Conservation (phyloP, 2,888 invertebrate species). For the Drosophila neotestacea region DNA sequence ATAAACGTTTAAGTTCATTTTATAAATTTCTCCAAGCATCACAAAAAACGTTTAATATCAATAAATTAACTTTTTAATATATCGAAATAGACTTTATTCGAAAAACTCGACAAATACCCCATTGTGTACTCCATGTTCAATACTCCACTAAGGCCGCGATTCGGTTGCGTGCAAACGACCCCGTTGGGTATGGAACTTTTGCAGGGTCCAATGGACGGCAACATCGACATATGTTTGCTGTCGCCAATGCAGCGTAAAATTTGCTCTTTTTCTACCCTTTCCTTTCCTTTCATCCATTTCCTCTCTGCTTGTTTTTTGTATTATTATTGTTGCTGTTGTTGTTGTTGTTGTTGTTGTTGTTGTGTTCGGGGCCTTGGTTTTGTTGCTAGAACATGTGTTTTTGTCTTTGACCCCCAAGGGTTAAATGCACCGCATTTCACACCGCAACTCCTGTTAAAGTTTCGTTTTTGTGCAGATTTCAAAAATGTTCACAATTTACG, state of each 20-base stretch:
- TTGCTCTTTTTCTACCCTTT: constrained; percentile 41
- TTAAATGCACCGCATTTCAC: constrained; percentile 21
- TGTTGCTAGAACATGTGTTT: constrained; percentile 51
- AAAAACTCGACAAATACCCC: too few species aligned
- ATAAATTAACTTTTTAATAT: too few species aligned
- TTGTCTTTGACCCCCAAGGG: constrained; percentile 33
- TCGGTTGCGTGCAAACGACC: constrained; percentile 61
- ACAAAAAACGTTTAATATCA: too few species aligned
- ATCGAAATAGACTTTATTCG: too few species aligned
- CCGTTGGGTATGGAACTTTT: constrained; percentile 63
- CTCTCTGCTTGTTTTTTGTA: background rate
- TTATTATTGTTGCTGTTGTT: background rate
- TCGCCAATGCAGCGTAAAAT: constrained; percentile 76
- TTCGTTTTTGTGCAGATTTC: constrained; percentile 40
- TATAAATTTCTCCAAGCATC: too few species aligned
- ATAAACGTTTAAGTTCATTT: too few species aligned
- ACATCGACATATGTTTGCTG: constrained; percentile 66
- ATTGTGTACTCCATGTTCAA: too few species aligned
- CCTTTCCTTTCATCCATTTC: too few species aligned
- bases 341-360: constrained; percentile 12
- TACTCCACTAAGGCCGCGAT: constrained; percentile 1
- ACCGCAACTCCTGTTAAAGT: constrained; percentile 17
- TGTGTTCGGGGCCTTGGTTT: constrained; percentile 28
- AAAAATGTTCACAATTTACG: constrained; percentile 10
- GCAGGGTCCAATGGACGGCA: constrained; percentile 52